Evolutionary conservation across 2,113 vertebrate genomes (phyloP).

Genomic region (Paralichthys olivaceus): DNA sequence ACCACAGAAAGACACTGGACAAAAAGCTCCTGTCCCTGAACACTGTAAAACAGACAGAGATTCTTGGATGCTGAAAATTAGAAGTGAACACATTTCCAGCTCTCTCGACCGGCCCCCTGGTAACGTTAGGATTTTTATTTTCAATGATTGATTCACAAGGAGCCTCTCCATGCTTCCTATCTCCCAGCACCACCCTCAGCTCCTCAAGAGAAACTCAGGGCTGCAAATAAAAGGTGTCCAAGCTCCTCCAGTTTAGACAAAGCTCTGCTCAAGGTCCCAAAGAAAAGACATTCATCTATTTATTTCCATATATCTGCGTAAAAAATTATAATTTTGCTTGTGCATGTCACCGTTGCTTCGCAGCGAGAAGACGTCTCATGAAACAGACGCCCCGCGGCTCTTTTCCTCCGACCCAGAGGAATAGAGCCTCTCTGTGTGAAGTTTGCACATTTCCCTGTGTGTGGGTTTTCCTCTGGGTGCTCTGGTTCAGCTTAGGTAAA

Average conservation of each 20-base stretch:
- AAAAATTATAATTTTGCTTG: background rate
- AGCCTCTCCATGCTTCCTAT: background rate
- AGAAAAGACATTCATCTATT: conserved; percentile 5
- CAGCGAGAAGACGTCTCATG: background rate
- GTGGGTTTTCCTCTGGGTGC: background rate
- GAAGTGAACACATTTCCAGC: conserved; percentile 10
- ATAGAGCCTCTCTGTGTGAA: background rate
- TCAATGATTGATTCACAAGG: background rate
- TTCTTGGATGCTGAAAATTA: conserved; percentile 11
- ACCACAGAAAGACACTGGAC: background rate
- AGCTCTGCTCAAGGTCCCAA: background rate
- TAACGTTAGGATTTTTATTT: background rate
- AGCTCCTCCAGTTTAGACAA: background rate
- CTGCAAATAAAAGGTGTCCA: background rate
- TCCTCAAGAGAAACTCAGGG: background rate
- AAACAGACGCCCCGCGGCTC: background rate
- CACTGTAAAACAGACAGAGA: conserved; percentile 12
- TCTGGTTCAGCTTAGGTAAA: conserved; percentile 34
- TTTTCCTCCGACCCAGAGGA: background rate
- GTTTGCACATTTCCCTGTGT: background rate
- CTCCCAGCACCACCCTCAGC: background rate
- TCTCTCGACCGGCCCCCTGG: background rate
- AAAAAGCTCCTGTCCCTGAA: conserved; percentile 6
- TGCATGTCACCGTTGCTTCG: too few species aligned
- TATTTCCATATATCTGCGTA: background rate